Evolutionary conservation across 2,797 vertebrate genomes (phyloP), one percentile per base, ranked within the genome.

Genomic region (Galago senegalensis): DNA sequence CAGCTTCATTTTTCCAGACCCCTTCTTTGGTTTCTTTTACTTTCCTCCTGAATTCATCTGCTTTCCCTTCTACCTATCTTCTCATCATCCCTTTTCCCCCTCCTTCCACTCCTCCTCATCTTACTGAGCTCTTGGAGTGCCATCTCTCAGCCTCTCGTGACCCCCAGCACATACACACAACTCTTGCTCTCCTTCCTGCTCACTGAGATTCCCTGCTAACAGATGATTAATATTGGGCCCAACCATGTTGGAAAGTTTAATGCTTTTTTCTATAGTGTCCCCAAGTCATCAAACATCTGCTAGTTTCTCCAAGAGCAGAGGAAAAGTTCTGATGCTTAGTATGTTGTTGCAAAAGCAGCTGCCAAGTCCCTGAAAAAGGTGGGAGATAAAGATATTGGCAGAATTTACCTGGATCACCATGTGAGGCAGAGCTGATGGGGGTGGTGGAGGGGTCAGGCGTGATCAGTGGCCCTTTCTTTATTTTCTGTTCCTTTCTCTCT

Each of bases 191-290:
- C 67, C 77, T 94, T 97, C 69, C 81, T 77, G 80, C 77, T 97
- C 31, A 0, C 79, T 80, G 69, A 83, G 58, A 97, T 95, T 84
- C 31, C 89, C 76, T 56, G 83, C 79, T 96, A 80, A 93, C 86
- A 95, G 95, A 92, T 77, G 84, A 95, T 89, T 92, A 88, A 94
- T 93, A 93, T 63, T 82, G 65, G 79, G 65, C 56, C 70, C 85
- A 93, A 76, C 11, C 34, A 89, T 70, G 37, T 61, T 91, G 87
- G 87, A 92, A 96, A 95, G 60, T 86, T 85, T 93, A 89, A 96
- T 89, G 95, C 49, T 93, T 97, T 94, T 91, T 91, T 89, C 97
- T 76, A 43, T 76, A 70, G 73, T 91, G 80, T 86, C 72, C 72
- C 61, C 73, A 91, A 83, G 86, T 72, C 82, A 92, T 92, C 77